Base-by-base conservation (phyloP, 2,888 invertebrate genomes). In the Cerastis rubricosa region DNA sequence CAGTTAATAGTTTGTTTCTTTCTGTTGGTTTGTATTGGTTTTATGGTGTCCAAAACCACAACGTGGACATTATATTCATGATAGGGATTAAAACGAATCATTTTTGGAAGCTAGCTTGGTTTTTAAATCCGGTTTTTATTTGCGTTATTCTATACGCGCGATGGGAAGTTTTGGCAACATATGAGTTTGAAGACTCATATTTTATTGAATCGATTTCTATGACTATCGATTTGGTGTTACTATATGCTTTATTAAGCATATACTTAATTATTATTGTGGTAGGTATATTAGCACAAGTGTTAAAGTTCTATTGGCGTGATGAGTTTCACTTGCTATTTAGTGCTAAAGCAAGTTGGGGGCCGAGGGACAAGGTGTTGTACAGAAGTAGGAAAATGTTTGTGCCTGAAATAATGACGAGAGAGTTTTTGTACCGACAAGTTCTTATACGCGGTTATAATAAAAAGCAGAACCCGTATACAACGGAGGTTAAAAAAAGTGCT, bases 331-430 rank as follows among this genome's bases (percentile, higher is more conserved):
- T 88, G 8, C 67, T 94, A 72, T 88, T 94, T 79, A 74, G 59
- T 9, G 93, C 96, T 9, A 87, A 88, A 35, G 9, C 61, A 22
- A 88, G 84, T 69, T 97, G 96, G 96, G 97, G 97, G 3, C 97
- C 97, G 0, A 88, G 63, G 57, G 95, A 97, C 80, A 87, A 83
- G 17, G 87, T 94, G 81, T 90, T 97, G 72, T 93, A 87, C 71
- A 94, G 94, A 83, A 97, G 97, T 84, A 93, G 97, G 84, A 93
- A 92, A 85, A 95, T 97, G 95, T 97, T 97, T 89, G 93, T 95
- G 0, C 96, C 97, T 0, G 95, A 96, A 90, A 95, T 96, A 85
- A 97, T 97, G 97, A 97, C 96, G 0, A 93, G 96, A 76, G 97
- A 97, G 84, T 97, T 97, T 91, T 84, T 97, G 64, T 97, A 97